These are phyloP conservation scores for Venturia canescens DNA, from an alignment of 1,140 invertebrate species.

Conservation along the genomic window DNA sequence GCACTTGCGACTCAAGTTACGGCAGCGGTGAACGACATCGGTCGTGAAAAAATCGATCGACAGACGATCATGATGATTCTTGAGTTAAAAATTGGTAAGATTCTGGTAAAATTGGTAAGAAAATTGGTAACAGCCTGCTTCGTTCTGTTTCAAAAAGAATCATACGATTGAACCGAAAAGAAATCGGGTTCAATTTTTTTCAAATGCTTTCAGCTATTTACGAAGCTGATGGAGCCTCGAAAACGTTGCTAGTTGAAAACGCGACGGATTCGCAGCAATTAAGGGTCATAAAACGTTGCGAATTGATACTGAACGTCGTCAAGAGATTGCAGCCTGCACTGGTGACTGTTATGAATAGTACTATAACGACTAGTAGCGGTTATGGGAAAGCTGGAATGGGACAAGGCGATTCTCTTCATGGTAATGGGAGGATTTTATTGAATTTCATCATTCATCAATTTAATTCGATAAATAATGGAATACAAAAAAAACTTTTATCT, in stretches of 20 bases:
- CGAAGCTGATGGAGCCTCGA: slow-evolving; percentile 69
- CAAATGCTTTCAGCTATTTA: slow-evolving; percentile 66
- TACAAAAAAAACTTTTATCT: background rate
- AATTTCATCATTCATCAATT: slow-evolving; percentile 9
- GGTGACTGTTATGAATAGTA: slow-evolving; percentile 68
- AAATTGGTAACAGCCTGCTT: too few species aligned
- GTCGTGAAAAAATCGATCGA: slow-evolving; percentile 69
- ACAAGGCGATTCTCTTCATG: slow-evolving; percentile 59
- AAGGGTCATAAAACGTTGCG: slow-evolving; percentile 73
- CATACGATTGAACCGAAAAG: too few species aligned
- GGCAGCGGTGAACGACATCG: slow-evolving; percentile 69
- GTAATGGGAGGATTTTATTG: slow-evolving; percentile 46
- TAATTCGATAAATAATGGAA: background rate
- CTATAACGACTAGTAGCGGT: slow-evolving; percentile 58
- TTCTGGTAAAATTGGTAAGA: too few species aligned
- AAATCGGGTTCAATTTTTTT: slow-evolving; percentile 27
- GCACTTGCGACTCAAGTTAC: slow-evolving; percentile 69
- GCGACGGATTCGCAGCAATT: slow-evolving; percentile 71
- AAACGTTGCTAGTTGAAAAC: slow-evolving; percentile 66
- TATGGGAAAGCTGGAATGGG: slow-evolving; percentile 57
- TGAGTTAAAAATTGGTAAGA: slow-evolving; percentile 73
- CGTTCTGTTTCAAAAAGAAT: too few species aligned
- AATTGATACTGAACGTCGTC: slow-evolving; percentile 71
- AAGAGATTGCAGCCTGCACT: slow-evolving; percentile 71
- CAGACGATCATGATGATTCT: slow-evolving; percentile 70